phyloP scores from a whole-genome alignment of 2,888 invertebrate genomes.

The Mimas tiliae region DNA sequence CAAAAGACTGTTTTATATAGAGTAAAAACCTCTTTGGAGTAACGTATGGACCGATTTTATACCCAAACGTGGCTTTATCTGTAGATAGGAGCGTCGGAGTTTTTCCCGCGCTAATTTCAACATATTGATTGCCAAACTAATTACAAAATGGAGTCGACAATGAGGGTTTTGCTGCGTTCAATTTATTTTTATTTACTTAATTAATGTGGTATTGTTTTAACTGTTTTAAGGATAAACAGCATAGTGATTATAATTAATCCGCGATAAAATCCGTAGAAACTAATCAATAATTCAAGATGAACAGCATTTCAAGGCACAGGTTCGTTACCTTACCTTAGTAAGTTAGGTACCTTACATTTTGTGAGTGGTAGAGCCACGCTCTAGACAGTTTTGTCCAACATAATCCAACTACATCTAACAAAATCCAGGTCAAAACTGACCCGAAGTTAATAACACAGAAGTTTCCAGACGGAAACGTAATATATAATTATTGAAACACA shows the following conservation, averaged over 20 bases:
- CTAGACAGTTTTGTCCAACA: no score
- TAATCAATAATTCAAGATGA: no score
- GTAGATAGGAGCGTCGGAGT: conserved; percentile 32
- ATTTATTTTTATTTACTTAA: conserved; percentile 8
- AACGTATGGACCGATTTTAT: conserved; percentile 60
- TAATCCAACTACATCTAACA: neutral
- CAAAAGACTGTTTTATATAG: conserved; percentile 66
- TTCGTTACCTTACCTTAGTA: no score
- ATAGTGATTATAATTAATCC: no score
- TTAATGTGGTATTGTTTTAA: conserved; percentile 15
- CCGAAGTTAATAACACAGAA: conserved; percentile 13
- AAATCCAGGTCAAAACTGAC: conserved; percentile 14
- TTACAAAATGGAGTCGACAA: conserved; percentile 14
- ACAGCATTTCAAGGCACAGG: no score
- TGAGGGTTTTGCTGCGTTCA: conserved; percentile 16
- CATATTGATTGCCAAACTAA: conserved; percentile 24
- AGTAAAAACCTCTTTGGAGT: conserved; percentile 55
- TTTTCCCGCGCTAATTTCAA: conserved; percentile 25
- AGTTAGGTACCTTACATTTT: no score
- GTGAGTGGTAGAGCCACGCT: no score
- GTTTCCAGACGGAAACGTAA: conserved; percentile 15
- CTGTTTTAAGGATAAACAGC: no score
- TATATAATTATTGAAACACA: conserved; percentile 18
- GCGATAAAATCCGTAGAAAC: no score
- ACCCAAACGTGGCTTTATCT: conserved; percentile 63